Evolutionary conservation across 1,140 invertebrate species (phyloP), one percentile per base, ranked within the genome.

Genomic region (Drosophila micromelanica): DNA sequence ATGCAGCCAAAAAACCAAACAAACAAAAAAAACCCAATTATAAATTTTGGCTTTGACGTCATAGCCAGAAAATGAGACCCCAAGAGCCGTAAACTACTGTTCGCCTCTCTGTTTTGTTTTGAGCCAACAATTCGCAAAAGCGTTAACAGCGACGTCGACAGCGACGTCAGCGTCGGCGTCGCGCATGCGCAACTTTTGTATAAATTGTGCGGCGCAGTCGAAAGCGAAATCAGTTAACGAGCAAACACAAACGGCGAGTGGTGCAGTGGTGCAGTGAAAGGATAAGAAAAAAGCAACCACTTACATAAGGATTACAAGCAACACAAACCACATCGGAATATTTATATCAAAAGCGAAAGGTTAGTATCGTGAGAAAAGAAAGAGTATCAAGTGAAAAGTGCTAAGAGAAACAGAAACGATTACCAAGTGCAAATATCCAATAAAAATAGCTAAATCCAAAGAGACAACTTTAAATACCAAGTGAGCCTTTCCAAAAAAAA

Each of bases 201-300:
- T 90, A 90, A 91, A 90, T 81, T 61, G 68, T 61, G 63, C 65
- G 42, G 80, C 64, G 30, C 69, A n/a, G 72, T 63, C 51, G 76
- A 91, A 91, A 90, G 80, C 89, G 64, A 91, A 81, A 91, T 89
- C 89, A 90, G 89, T 89, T 38, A 85, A 90, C 74, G 74, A 90
- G 11, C 71, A 80, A 71, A 79, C 78, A 59, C 27, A 27, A 54
- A 59, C 37, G 43, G 0, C 43, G 49, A 35, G 37, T 59, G 48
- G 11, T 46, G 52, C 45, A 71, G 79, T 80, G 76, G 60, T 69
- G 61, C 74, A 81, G 82, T 87, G 82, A 87, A 84, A 89, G 85
- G 84, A 89, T 79, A 40, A 42, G 2, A 17, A 17, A 17, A 81
- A 48, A 51, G 49, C 35, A 35, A 57, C 4, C 35, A 75, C 52